Percentiles rank a stretch among this genome's conserved stretches.
Evolutionary conservation across 1,140 invertebrate species (phyloP).

Genomic region (Araneus ventricosus): DNA sequence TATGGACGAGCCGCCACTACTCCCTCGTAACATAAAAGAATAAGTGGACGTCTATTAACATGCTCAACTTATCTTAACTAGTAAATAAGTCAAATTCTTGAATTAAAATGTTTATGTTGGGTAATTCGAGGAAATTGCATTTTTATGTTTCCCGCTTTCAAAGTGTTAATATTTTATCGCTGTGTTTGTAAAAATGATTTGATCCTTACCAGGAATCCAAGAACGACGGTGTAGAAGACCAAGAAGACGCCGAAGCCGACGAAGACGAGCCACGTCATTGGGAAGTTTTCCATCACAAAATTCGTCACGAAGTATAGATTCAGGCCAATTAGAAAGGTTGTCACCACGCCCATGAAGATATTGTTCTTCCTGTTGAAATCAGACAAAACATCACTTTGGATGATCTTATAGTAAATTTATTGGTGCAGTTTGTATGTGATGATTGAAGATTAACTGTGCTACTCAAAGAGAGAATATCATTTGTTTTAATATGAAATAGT

Average conservation of each 20-base stretch:
- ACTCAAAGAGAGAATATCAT: background rate
- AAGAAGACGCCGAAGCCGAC: constrained; percentile 83
- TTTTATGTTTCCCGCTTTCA: too few species aligned
- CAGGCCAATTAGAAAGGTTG: constrained; percentile 87
- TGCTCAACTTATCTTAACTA: too few species aligned
- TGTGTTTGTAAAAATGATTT: background rate
- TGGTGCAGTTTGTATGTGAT: background rate
- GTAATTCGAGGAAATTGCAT: too few species aligned
- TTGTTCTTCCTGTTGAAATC: constrained; percentile 80
- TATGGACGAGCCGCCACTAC: too few species aligned
- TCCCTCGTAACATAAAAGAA: too few species aligned
- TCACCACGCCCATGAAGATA: constrained; percentile 85
- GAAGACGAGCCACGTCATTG: constrained; percentile 82
- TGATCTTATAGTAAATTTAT: background rate
- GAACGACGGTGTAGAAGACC: constrained; percentile 86
- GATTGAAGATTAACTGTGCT: too few species aligned
- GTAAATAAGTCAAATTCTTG: too few species aligned
- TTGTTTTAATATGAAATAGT: too few species aligned
- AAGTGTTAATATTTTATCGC: too few species aligned
- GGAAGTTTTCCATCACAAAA: constrained; percentile 83
- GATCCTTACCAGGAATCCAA: constrained; percentile 84
- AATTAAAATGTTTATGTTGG: too few species aligned
- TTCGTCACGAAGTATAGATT: constrained; percentile 90
- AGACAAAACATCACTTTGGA: background rate
- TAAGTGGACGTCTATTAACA: too few species aligned